These are phyloP conservation scores for Grantiella picta DNA, from an alignment of 2,113 vertebrate genomes.

Conservation along the genomic window DNA sequence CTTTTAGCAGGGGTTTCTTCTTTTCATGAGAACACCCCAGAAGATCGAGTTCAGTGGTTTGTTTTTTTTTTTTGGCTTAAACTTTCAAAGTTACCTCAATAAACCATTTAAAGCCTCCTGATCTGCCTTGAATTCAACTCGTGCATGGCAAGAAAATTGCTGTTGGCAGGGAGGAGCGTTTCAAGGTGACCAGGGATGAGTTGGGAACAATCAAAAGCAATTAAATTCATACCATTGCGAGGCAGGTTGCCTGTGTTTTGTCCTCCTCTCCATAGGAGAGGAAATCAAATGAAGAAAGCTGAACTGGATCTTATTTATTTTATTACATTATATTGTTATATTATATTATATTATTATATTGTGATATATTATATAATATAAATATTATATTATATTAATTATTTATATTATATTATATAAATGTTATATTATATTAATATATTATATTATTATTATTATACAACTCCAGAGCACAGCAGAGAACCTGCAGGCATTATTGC, in stretches of 20 bases:
- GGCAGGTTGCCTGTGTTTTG: not conserved
- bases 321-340: too few relatives aligned
- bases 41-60: not conserved
- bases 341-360: too few relatives aligned
- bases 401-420: too few relatives aligned
- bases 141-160: not conserved
- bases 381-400: too few relatives aligned
- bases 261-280: not conserved
- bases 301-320: not conserved
- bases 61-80: not conserved
- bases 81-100: not conserved
- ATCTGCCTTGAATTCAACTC: not conserved
- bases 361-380: too few relatives aligned
- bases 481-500: not conserved
- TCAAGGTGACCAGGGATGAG: not conserved
- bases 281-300: not conserved
- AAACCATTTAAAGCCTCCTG: not conserved
- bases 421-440: too few relatives aligned
- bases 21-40: not conserved
- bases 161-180: not conserved
- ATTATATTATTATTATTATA: too few relatives aligned
- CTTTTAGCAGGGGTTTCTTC: not conserved
- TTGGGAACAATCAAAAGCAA: not conserved
- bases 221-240: not conserved
- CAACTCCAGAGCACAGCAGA: not conserved